Conservation (phyloP, 2,113 vertebrate species). For the Vanacampus margaritifer region DNA sequence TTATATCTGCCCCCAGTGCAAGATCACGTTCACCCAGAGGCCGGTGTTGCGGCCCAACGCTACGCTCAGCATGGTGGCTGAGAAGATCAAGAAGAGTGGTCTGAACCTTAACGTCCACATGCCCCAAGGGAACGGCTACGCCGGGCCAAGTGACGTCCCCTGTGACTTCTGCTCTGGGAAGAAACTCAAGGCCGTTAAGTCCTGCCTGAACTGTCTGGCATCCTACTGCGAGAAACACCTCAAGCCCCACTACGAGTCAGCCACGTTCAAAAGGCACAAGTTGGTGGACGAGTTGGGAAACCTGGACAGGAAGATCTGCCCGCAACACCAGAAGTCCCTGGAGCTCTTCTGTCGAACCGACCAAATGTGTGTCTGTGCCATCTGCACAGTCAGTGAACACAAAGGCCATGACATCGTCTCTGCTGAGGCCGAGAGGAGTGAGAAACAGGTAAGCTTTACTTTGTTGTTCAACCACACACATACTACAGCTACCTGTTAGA, state of each 20-base stretch:
- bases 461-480: neutral
- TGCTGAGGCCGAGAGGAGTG: conserved; percentile 74
- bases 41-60: conserved; percentile 76
- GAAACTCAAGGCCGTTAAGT: conserved; percentile 76
- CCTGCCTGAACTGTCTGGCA: conserved; percentile 74
- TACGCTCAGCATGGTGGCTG: conserved; percentile 76
- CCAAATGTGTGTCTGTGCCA: conserved; percentile 67
- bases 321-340: conserved; percentile 75
- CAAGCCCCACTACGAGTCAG: conserved; percentile 76
- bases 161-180: conserved; percentile 78
- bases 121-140: conserved; percentile 58
- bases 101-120: conserved; percentile 55
- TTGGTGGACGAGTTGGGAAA: conserved; percentile 71
- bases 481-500: neutral
- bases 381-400: conserved; percentile 80
- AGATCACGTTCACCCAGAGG: conserved; percentile 79
- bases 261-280: conserved; percentile 75
- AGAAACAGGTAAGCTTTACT: conserved; percentile 71
- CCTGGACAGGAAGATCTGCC: conserved; percentile 75
- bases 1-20: conserved; percentile 79
- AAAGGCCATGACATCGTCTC: conserved; percentile 76
- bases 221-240: conserved; percentile 82
- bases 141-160: conserved; percentile 56
- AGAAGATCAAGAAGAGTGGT: conserved; percentile 76
- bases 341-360: conserved; percentile 78